Conservation (phyloP, 1,140 invertebrate species). For the Meloidogyne hapla region DNA sequence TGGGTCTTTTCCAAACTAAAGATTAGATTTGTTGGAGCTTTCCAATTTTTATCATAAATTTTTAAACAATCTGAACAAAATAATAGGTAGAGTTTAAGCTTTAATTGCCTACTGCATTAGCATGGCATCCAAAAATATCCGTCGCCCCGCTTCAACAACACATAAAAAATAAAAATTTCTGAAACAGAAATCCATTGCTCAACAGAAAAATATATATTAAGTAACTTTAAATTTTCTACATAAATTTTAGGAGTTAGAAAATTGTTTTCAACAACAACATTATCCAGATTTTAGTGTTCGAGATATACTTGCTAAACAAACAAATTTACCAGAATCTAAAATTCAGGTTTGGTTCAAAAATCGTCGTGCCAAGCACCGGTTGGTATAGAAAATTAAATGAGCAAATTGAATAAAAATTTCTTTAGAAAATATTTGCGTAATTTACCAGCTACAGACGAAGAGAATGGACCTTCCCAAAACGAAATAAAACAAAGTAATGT, state of each 20-base stretch:
- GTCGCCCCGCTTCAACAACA: no score
- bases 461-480: not conserved
- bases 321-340: constrained; percentile 42
- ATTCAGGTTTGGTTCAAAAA: constrained; percentile 46
- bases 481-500: not conserved
- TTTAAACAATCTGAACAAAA: no score
- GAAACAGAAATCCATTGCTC: no score
- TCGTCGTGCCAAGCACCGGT: constrained; percentile 29
- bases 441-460: constrained; percentile 4
- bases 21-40: no score
- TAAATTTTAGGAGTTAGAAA: constrained; percentile 42
- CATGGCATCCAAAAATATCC: no score
- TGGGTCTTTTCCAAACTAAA: no score
- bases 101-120: no score
- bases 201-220: no score
- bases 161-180: no score
- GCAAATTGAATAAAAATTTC: not conserved
- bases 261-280: constrained; percentile 44
- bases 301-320: constrained; percentile 40
- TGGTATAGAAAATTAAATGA: not conserved
- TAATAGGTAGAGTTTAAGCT: no score
- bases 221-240: no score
- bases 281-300: constrained; percentile 46
- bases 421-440: constrained; percentile 22
- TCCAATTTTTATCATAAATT: no score